phyloP scores from a whole-genome alignment of 2,113 vertebrate species.

The Copsychus sechellarum region DNA sequence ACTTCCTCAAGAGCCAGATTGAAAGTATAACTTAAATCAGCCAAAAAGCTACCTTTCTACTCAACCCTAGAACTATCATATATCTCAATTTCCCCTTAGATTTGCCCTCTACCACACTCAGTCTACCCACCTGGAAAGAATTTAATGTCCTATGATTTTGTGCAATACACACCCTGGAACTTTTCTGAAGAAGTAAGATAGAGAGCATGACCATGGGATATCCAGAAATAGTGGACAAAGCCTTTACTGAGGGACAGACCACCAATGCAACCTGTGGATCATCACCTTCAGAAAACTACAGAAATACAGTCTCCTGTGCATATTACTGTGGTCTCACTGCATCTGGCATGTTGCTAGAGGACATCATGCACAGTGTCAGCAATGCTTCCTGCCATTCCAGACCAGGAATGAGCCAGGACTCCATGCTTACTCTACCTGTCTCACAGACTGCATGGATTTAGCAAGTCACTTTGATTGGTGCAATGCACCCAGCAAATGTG shows the following conservation, averaged over 20 bases:
- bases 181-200: background rate
- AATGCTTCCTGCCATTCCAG: background rate
- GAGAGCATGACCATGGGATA: background rate
- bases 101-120: background rate
- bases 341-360: background rate
- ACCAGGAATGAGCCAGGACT: background rate
- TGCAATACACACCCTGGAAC: background rate
- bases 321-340: background rate
- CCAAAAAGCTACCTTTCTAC: background rate
- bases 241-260: background rate
- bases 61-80: background rate
- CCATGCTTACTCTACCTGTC: background rate
- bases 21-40: background rate
- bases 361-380: rapidly evolving
- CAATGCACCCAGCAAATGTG: background rate
- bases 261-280: background rate
- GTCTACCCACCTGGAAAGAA: background rate
- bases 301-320: background rate
- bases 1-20: background rate
- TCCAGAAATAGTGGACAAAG: background rate
- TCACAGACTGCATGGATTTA: rapidly evolving
- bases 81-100: background rate
- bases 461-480: background rate
- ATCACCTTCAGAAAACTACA: background rate
- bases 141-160: background rate